Percentiles rank a stretch among this genome's conserved stretches.
These are phyloP conservation scores for Dendroctonus valens DNA, from an alignment of 1,140 invertebrate species.

Conservation along the genomic window DNA sequence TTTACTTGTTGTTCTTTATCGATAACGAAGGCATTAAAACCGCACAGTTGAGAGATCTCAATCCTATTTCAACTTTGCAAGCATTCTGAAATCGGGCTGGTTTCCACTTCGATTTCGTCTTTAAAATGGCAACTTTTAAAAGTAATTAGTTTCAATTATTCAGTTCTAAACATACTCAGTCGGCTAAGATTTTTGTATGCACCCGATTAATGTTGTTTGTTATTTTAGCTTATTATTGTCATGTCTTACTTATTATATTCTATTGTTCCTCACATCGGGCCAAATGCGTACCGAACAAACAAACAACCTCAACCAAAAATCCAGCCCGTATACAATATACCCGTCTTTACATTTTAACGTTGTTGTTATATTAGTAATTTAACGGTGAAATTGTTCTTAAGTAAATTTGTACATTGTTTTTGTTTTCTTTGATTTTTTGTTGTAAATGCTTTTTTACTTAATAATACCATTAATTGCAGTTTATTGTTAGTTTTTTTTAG, in stretches of 20 bases:
- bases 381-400: constrained; percentile 68
- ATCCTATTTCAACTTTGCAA: constrained; percentile 33
- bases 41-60: constrained; percentile 48
- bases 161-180: too few species aligned
- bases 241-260: constrained; percentile 46
- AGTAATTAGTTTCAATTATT: background rate
- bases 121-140: too few species aligned
- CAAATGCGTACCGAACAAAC: constrained; percentile 5
- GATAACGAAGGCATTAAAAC: constrained; percentile 39
- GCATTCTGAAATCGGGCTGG: constrained; percentile 10
- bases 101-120: background rate
- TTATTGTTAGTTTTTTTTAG: constrained; percentile 60
- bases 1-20: constrained; percentile 41
- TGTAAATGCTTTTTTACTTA: constrained; percentile 67
- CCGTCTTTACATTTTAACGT: constrained; percentile 43
- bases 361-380: constrained; percentile 65
- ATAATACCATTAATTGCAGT: constrained; percentile 69
- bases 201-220: constrained; percentile 46
- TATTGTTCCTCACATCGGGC: constrained; percentile 46
- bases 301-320: constrained; percentile 10
- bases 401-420: constrained; percentile 66
- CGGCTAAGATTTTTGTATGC: constrained; percentile 19
- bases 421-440: constrained; percentile 66
- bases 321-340: constrained; percentile 22
- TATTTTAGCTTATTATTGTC: constrained; percentile 44